phyloP scores from a whole-genome alignment of 2,797 vertebrate species.

The Spinibarbus caldwelli region DNA sequence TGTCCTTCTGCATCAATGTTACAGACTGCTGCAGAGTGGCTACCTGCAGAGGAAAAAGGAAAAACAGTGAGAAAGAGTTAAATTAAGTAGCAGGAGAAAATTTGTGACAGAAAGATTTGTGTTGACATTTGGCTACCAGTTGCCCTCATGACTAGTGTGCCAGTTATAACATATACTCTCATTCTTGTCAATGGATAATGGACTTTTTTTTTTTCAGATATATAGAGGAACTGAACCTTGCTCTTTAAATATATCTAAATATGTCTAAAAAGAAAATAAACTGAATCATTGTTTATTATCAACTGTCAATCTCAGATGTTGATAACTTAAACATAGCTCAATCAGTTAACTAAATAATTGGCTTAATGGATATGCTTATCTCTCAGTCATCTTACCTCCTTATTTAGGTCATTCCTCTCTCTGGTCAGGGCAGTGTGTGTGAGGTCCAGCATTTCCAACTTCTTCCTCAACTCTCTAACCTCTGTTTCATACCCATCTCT shows the following conservation, averaged over 20 bases:
- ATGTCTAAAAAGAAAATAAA: background rate
- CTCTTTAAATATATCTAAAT: background rate
- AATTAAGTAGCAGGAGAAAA: background rate
- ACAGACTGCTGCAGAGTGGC: conserved; percentile 87
- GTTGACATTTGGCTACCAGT: background rate
- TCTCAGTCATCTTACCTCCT: conserved; percentile 81
- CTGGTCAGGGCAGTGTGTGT: conserved; percentile 80
- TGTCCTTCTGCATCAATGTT: conserved; percentile 93
- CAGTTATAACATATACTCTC: background rate
- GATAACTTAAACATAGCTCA: background rate
- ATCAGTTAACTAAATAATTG: background rate
- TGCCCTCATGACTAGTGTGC: background rate
- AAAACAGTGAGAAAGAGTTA: background rate
- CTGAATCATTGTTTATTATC: background rate
- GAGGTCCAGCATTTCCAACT: conserved; percentile 83
- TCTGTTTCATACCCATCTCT: conserved; percentile 89
- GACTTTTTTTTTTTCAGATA: background rate
- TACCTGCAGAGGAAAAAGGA: conserved; percentile 75
- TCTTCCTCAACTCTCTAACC: conserved; percentile 83
- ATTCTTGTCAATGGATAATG: background rate
- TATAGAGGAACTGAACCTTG: background rate
- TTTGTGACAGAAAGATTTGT: background rate
- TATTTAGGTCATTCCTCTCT: conserved; percentile 87
- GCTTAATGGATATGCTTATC: too few species aligned
- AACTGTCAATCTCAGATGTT: background rate